A percentile compares a stretch with the other conserved stretches of the same genome.
Evolutionary conservation across 2,797 vertebrate species (phyloP).

Genomic region (Cyprinella venusta): DNA sequence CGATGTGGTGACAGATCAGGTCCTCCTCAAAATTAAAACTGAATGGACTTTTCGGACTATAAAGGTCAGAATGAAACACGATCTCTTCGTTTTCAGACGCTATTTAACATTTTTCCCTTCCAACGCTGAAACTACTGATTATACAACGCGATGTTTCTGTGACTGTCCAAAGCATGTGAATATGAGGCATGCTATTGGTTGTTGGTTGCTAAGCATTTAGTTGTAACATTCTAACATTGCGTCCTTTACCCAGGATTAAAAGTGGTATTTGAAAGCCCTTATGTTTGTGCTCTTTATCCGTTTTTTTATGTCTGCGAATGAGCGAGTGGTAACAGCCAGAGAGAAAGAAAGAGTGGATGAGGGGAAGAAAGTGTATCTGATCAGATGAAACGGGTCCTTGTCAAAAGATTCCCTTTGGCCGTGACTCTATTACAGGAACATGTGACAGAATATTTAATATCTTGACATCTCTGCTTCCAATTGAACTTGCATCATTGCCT

Average conservation of each 20-base stretch:
- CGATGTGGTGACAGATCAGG: too few relatives aligned
- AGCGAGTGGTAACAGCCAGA: background rate
- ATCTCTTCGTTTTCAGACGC: background rate
- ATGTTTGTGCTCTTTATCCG: background rate
- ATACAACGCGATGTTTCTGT: background rate
- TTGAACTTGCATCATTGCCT: slow-evolving; percentile 58
- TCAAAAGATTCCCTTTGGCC: slow-evolving; percentile 45
- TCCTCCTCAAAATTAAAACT: too few relatives aligned
- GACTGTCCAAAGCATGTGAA: background rate
- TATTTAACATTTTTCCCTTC: background rate
- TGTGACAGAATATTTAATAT: slow-evolving; percentile 65
- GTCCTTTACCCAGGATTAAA: background rate
- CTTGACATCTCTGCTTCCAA: slow-evolving; percentile 45
- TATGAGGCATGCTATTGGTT: background rate
- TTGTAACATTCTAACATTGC: background rate
- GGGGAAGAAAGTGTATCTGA: slow-evolving; percentile 13
- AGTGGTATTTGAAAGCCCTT: background rate
- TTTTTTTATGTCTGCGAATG: background rate
- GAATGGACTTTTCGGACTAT: background rate
- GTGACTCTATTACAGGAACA: slow-evolving; percentile 45
- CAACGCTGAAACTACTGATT: background rate
- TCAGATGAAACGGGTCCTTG: slow-evolving; percentile 44
- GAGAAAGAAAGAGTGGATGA: background rate
- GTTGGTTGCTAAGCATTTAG: too few relatives aligned
- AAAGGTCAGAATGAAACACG: background rate